Evolutionary conservation across 2,888 invertebrate species (phyloP).

Genomic region (Tetanocera ferruginea): DNA sequence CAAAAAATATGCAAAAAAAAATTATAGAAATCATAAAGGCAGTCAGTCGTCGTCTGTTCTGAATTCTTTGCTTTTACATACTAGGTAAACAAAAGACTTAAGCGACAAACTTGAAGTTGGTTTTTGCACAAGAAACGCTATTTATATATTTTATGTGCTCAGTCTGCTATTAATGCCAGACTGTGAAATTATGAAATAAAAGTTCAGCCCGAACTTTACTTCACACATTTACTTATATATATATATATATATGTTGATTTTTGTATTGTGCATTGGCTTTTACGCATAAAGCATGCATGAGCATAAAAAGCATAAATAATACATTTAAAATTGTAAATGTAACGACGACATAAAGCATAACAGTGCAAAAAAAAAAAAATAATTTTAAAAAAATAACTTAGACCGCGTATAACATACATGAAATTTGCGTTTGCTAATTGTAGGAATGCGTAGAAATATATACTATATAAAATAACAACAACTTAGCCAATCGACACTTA

Average conservation of each 20-base stretch:
- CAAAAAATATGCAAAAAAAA: no score
- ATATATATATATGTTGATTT: no score
- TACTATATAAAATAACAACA: neutral
- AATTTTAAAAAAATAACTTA: neutral
- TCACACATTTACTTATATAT: neutral
- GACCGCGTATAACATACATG: neutral
- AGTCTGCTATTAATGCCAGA: no score
- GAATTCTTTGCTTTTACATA: no score
- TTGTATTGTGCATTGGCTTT: neutral
- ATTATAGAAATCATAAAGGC: no score
- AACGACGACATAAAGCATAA: neutral
- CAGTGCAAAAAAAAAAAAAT: neutral
- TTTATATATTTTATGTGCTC: no score
- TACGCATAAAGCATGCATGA: neutral
- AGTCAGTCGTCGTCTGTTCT: no score
- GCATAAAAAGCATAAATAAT: neutral
- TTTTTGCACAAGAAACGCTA: no score
- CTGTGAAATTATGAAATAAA: no score
- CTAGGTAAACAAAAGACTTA: no score
- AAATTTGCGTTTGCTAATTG: neutral
- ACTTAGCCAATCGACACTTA: conserved; percentile 15
- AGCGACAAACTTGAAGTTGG: no score
- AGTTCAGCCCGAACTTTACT: no score
- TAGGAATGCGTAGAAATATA: neutral
- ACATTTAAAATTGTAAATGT: neutral